These are phyloP conservation scores for Phenacoccus solenopsis DNA, from an alignment of 1,140 invertebrate genomes.

Conservation along the genomic window DNA sequence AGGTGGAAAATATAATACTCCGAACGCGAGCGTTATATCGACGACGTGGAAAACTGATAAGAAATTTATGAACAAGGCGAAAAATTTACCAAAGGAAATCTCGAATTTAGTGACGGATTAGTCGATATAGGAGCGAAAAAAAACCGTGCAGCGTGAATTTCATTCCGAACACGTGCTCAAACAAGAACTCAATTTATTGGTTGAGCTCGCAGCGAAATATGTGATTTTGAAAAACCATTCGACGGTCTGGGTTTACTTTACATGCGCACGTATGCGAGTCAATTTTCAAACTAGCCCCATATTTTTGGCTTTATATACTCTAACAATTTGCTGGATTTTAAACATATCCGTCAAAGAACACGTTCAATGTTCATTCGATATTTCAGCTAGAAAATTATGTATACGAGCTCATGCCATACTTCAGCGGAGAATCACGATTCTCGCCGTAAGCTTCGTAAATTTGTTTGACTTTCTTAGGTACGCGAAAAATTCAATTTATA, in stretches of 20 bases:
- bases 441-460: background rate
- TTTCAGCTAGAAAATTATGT: background rate
- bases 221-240: background rate
- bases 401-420: background rate
- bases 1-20: too few relatives aligned
- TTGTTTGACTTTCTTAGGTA: background rate
- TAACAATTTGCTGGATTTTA: background rate
- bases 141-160: background rate
- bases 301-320: background rate
- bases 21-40: too few relatives aligned
- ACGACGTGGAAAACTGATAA: too few relatives aligned
- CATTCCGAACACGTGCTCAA: background rate
- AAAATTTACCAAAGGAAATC: constrained; percentile 6
- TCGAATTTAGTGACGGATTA: background rate
- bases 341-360: background rate
- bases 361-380: background rate
- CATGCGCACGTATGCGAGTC: background rate
- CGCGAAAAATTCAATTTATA: background rate
- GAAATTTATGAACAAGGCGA: background rate
- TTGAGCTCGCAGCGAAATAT: constrained; percentile 1
- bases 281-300: background rate
- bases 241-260: background rate
- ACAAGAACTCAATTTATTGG: constrained; percentile 14
- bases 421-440: background rate
- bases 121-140: background rate